phyloP scores from a whole-genome alignment of 2,113 vertebrate genomes.

The Gasterosteus nipponicus region DNA sequence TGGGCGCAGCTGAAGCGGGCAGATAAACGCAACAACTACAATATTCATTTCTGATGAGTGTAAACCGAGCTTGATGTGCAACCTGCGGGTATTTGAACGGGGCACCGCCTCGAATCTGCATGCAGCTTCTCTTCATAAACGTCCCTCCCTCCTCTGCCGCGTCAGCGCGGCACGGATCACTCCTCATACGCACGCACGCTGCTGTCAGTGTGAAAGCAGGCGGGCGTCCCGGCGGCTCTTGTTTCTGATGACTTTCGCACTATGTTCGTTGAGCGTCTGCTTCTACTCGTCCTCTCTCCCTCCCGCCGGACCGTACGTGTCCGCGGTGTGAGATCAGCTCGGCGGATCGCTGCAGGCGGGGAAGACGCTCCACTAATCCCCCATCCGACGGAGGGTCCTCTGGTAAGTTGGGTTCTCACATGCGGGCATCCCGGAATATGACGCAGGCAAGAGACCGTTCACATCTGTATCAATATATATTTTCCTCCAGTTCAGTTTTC shows the following conservation, averaged over 20 bases:
- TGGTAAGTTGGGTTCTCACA: slow-evolving; percentile 72
- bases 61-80: background rate
- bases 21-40: background rate
- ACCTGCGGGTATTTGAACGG: background rate
- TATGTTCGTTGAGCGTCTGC: slow-evolving; percentile 30
- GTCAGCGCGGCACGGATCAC: slow-evolving; percentile 49
- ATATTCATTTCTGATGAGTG: background rate
- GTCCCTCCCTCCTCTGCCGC: slow-evolving; percentile 21
- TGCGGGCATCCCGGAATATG: background rate
- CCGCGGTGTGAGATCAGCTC: slow-evolving; percentile 38
- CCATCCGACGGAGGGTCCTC: slow-evolving; percentile 47
- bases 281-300: slow-evolving; percentile 14
- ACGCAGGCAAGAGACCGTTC: background rate
- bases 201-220: slow-evolving; percentile 24
- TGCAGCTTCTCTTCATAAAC: background rate
- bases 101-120: background rate
- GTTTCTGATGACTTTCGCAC: slow-evolving; percentile 45
- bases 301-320: slow-evolving; percentile 18
- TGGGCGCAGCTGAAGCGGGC: background rate
- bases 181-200: slow-evolving; percentile 47
- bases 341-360: slow-evolving; percentile 32
- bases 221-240: slow-evolving; percentile 51
- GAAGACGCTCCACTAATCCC: slow-evolving; percentile 44
- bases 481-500: background rate
- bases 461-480: background rate